A percentile compares a stretch with the other conserved stretches of the same genome.
Conservation (phyloP, 2,113 vertebrate species). For the Macrotis lagotis region DNA sequence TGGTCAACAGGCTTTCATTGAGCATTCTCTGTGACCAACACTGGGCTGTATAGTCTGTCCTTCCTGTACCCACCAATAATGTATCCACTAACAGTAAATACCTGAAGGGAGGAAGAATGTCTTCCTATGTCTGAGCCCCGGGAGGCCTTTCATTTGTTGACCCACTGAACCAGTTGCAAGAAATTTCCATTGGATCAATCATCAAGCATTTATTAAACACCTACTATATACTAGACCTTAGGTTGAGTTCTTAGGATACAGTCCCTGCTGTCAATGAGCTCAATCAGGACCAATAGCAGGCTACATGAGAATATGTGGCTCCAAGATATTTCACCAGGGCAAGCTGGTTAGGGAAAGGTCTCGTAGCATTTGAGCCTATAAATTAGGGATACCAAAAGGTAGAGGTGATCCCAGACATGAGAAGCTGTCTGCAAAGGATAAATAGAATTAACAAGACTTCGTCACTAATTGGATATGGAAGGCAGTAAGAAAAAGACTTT, state of each 20-base stretch:
- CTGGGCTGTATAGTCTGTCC: no score
- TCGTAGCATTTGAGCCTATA: background rate
- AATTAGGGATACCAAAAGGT: background rate
- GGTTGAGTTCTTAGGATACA: background rate
- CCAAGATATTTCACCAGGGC: background rate
- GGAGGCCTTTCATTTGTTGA: no score
- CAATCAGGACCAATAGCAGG: background rate
- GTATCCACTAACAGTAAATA: no score
- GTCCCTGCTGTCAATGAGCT: background rate
- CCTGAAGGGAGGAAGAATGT: no score
- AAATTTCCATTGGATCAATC: background rate
- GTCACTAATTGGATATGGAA: background rate
- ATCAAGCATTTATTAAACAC: background rate
- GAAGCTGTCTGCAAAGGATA: background rate
- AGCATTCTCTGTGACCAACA: no score
- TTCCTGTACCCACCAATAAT: no score
- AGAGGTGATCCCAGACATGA: background rate
- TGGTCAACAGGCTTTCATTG: no score
- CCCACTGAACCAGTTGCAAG: no score
- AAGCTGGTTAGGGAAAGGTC: background rate
- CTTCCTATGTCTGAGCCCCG: no score
- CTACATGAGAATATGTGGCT: background rate
- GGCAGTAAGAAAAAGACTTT: background rate
- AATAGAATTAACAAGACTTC: background rate
- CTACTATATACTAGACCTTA: background rate